Conservation (phyloP, 2,113 vertebrate genomes). For the Hypanus sabinus region DNA sequence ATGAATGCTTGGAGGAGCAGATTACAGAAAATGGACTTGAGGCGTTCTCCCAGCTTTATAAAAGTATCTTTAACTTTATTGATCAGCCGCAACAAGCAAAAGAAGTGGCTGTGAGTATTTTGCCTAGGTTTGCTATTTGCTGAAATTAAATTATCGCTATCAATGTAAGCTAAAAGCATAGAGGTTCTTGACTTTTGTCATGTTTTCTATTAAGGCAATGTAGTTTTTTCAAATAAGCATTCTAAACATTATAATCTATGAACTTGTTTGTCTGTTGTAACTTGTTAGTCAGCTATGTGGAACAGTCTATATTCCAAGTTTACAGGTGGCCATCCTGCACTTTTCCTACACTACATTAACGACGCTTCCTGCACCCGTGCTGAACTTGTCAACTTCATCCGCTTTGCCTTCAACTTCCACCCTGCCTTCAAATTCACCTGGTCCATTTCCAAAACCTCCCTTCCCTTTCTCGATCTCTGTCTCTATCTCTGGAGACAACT, state of each 20-base stretch:
- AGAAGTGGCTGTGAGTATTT: conserved; percentile 46
- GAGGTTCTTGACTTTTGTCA: neutral
- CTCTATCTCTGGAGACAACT: too few relatives aligned
- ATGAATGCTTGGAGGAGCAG: conserved; percentile 52
- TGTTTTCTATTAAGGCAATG: neutral
- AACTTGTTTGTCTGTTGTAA: too few relatives aligned
- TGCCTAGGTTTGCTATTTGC: neutral
- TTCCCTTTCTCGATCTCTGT: too few relatives aligned
- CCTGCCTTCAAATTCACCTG: too few relatives aligned
- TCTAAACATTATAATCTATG: neutral
- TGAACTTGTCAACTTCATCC: too few relatives aligned
- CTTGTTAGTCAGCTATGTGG: too few relatives aligned
- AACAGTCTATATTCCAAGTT: too few relatives aligned
- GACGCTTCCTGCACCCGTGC: too few relatives aligned
- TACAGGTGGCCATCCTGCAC: too few relatives aligned
- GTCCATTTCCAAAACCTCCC: too few relatives aligned
- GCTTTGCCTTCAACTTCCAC: too few relatives aligned
- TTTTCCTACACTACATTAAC: too few relatives aligned
- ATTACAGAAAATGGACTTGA: conserved; percentile 50
- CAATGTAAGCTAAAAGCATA: neutral
- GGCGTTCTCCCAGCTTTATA: conserved; percentile 60
- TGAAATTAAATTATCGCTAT: neutral
- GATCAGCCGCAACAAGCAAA: conserved; percentile 40
- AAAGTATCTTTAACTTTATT: conserved; percentile 52
- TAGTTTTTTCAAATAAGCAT: neutral